A percentile compares a stretch with the other conserved stretches of the same genome.
phyloP scores from a whole-genome alignment of 2,888 invertebrate genomes.

The Labia minor region DNA sequence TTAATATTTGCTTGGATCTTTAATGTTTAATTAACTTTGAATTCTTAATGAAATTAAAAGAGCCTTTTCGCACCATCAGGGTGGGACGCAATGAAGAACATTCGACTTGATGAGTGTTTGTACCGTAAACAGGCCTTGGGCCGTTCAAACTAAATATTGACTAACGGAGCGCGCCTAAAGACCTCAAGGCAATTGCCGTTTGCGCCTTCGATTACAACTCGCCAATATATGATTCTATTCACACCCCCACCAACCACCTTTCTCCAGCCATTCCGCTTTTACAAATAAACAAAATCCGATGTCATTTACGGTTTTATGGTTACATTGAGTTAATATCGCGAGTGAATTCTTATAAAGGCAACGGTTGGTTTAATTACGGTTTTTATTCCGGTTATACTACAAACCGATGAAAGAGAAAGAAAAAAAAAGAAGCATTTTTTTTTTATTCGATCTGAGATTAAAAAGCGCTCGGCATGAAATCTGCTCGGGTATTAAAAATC shows the following conservation, averaged over 20 bases:
- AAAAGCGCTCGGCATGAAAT: not conserved
- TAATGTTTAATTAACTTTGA: slow-evolving; percentile 1
- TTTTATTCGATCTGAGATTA: slow-evolving; percentile 13
- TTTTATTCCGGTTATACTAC: slow-evolving; percentile 6
- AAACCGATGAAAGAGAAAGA: not conserved
- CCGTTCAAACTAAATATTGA: slow-evolving; percentile 13
- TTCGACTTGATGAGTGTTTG: not conserved
- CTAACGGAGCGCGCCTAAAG: not conserved
- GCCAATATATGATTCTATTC: not conserved
- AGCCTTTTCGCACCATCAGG: slow-evolving; percentile 5
- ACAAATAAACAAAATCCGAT: not conserved
- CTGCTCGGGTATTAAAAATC: slow-evolving; percentile 8
- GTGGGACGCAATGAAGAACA: not conserved
- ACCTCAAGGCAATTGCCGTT: slow-evolving; percentile 8
- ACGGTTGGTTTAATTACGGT: not conserved
- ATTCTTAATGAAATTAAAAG: slow-evolving; percentile 13
- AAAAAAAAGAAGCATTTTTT: not conserved
- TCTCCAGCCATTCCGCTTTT: not conserved
- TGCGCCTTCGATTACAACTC: not conserved
- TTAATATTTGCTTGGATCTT: not conserved
- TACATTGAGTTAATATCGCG: not conserved
- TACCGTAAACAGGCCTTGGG: not conserved
- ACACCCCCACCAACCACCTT: not conserved
- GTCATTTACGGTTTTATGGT: slow-evolving; percentile 4
- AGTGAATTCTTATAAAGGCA: slow-evolving; percentile 3